Conservation (phyloP, 2,113 vertebrate species). For the Puma concolor region DNA sequence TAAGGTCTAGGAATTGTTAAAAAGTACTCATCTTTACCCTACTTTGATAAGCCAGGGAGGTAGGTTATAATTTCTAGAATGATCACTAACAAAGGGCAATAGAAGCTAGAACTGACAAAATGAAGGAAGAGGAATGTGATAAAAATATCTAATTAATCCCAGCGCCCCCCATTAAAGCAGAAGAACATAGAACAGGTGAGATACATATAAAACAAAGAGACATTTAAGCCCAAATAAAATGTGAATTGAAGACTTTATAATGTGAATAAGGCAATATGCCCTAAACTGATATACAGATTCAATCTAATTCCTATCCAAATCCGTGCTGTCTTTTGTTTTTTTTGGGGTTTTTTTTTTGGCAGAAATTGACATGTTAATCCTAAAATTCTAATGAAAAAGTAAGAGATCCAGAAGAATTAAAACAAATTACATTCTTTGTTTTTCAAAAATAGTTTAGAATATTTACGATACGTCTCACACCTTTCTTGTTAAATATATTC, state of each 20-base stretch:
- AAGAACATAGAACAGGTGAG: background rate
- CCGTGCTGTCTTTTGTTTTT: too few species aligned
- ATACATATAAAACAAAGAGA: background rate
- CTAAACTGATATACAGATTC: background rate
- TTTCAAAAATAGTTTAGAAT: background rate
- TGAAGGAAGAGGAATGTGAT: background rate
- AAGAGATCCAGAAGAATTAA: background rate
- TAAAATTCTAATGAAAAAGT: background rate
- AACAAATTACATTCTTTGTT: background rate
- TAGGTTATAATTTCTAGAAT: background rate
- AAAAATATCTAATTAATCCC: background rate
- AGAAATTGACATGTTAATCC: background rate
- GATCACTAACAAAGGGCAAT: background rate
- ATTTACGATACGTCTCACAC: background rate
- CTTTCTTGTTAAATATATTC: background rate
- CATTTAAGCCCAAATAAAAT: background rate
- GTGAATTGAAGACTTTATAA: background rate
- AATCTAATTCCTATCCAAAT: background rate
- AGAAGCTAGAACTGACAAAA: background rate
- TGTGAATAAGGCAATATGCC: background rate
- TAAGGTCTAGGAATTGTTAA: background rate
- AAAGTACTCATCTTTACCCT: background rate
- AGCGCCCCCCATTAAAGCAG: background rate
- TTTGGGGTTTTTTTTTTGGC: background rate
- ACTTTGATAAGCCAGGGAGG: background rate